phyloP scores from a whole-genome alignment of 1,140 invertebrate genomes.

The Solen grandis region DNA sequence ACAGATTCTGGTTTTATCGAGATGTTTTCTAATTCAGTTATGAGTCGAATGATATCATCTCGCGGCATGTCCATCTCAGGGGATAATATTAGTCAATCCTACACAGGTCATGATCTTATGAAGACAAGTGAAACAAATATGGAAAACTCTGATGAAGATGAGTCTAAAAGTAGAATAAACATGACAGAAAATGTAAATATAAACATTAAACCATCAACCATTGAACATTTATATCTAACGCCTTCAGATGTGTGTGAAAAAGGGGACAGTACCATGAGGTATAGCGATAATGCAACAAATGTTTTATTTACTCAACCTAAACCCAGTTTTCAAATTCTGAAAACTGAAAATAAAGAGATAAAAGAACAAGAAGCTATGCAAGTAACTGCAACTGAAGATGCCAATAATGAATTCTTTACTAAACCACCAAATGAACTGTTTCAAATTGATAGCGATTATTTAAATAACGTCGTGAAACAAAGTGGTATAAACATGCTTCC shows the following conservation, averaged over 20 bases:
- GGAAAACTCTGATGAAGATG: too few relatives aligned
- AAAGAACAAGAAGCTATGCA: not conserved
- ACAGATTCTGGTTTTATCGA: constrained; percentile 30
- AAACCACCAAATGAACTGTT: not conserved
- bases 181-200: too few relatives aligned
- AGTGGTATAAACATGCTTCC: constrained; percentile 37
- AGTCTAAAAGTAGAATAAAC: too few relatives aligned
- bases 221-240: too few relatives aligned
- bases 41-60: not conserved
- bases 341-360: too few relatives aligned
- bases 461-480: not conserved
- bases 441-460: not conserved
- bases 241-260: too few relatives aligned
- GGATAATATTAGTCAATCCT: not conserved
- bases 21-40: constrained; percentile 38
- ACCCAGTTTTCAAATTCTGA: too few relatives aligned
- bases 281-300: not conserved
- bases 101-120: too few relatives aligned
- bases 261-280: not conserved
- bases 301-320: too few relatives aligned
- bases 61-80: not conserved
- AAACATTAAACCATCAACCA: not conserved
- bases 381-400: not conserved
- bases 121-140: too few relatives aligned
- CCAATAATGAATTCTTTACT: not conserved